These are phyloP conservation scores for Digitonthophagus gazella DNA, from an alignment of 2,888 invertebrate genomes.

Conservation along the genomic window DNA sequence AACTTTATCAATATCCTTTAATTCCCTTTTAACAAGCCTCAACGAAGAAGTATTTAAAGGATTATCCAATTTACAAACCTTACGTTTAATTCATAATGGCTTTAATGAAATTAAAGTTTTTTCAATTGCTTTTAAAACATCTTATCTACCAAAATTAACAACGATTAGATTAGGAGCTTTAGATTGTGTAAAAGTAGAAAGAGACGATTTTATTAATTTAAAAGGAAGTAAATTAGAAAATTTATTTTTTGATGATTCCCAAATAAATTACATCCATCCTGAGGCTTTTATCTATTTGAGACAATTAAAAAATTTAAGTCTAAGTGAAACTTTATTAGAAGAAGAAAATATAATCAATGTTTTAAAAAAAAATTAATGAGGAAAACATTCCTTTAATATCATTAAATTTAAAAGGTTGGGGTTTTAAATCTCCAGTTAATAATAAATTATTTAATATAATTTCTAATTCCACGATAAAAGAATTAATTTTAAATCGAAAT, in stretches of 20 bases:
- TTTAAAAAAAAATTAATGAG: slow-evolving; percentile 46
- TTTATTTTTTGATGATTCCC: slow-evolving; percentile 56
- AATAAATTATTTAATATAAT: slow-evolving; percentile 53
- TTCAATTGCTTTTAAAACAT: slow-evolving; percentile 50
- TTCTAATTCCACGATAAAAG: slow-evolving; percentile 54
- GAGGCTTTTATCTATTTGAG: slow-evolving; percentile 53
- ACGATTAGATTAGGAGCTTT: too few species aligned
- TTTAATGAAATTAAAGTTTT: slow-evolving; percentile 53
- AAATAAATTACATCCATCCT: slow-evolving; percentile 56
- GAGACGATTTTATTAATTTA: slow-evolving; percentile 54
- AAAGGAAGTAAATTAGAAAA: slow-evolving; percentile 50
- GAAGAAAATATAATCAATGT: slow-evolving; percentile 51
- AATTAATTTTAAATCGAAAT: slow-evolving; percentile 55
- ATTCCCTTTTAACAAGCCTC: slow-evolving; percentile 52
- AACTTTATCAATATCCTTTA: slow-evolving; percentile 59
- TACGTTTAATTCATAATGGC: slow-evolving; percentile 58
- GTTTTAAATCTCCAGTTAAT: slow-evolving; percentile 56
- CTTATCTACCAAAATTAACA: slow-evolving; percentile 60
- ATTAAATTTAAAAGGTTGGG: slow-evolving; percentile 56
- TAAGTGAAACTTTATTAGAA: slow-evolving; percentile 58
- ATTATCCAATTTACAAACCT: slow-evolving; percentile 52
- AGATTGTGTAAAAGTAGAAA: slow-evolving; percentile 51
- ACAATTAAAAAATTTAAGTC: slow-evolving; percentile 51
- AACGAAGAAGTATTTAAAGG: slow-evolving; percentile 55
- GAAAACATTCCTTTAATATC: slow-evolving; percentile 50